A percentile compares a stretch with the other conserved stretches of the same genome.
Evolutionary conservation across 2,888 invertebrate genomes (phyloP).

Genomic region (Epinotia bilunana): DNA sequence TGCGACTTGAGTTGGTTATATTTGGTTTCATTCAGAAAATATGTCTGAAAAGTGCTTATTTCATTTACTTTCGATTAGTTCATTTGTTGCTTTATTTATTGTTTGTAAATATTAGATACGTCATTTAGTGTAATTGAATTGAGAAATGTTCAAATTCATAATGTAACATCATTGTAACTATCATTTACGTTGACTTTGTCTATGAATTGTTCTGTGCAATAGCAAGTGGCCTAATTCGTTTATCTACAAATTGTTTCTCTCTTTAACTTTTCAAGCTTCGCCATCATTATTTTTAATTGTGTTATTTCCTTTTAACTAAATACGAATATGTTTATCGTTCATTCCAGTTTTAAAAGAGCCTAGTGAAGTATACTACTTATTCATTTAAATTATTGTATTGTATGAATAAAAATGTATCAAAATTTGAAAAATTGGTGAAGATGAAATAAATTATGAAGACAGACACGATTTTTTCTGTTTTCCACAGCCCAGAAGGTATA

Average conservation of each 20-base stretch:
- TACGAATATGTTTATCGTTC: conserved; percentile 82
- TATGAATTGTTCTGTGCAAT: conserved; percentile 74
- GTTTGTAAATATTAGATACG: conserved; percentile 79
- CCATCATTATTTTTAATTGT: conserved; percentile 72
- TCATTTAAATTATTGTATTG: conserved; percentile 84
- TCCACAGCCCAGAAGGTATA: not conserved
- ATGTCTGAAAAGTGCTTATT: conserved; percentile 62
- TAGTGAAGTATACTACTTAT: conserved; percentile 80
- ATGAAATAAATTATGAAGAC: conserved; percentile 83
- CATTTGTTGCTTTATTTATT: conserved; percentile 81
- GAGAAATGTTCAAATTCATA: conserved; percentile 70
- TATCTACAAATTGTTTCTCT: conserved; percentile 55
- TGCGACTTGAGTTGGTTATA: conserved; percentile 66
- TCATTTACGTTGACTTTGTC: conserved; percentile 54
- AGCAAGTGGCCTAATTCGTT: conserved; percentile 73
- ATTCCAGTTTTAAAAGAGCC: conserved; percentile 83
- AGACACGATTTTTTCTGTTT: conserved; percentile 57
- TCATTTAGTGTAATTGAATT: conserved; percentile 65
- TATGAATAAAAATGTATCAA: conserved; percentile 82
- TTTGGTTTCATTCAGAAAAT: conserved; percentile 59
- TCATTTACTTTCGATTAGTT: conserved; percentile 64
- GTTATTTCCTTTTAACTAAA: conserved; percentile 81
- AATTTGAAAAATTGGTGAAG: conserved; percentile 82
- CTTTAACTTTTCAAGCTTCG: conserved; percentile 67
- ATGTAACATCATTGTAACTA: conserved; percentile 52